Evolutionary conservation across 1,140 invertebrate species (phyloP).

Genomic region (Cryptotermes secundus): DNA sequence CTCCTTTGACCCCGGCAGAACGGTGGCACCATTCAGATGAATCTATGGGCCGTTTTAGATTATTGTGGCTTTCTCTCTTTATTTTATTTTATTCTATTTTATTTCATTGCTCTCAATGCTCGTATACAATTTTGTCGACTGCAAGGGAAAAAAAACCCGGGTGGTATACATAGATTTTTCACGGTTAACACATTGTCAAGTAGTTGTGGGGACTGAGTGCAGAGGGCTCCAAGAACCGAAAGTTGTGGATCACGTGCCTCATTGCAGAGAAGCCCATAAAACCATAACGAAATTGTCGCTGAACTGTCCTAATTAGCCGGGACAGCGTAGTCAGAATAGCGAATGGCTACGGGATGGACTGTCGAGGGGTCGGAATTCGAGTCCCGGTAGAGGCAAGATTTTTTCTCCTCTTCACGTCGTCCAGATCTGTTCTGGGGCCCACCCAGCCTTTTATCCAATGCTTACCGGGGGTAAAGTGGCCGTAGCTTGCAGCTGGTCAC

Average conservation of each 20-base stretch:
- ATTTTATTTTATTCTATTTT: conserved; percentile 21
- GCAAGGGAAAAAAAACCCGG: background rate
- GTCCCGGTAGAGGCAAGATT: no score
- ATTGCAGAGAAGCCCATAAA: background rate
- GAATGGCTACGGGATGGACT: no score
- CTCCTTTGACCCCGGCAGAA: conserved; percentile 28
- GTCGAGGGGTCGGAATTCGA: no score
- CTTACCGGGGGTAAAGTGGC: no score
- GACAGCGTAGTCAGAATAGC: no score
- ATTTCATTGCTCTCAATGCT: background rate
- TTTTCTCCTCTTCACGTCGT: no score
- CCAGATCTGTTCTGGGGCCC: no score
- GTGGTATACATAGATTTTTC: background rate
- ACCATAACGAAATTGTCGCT: background rate
- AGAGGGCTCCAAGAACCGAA: background rate
- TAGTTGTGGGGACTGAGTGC: background rate
- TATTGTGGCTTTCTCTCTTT: conserved; percentile 29
- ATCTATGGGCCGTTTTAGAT: conserved; percentile 33
- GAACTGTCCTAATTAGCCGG: no score
- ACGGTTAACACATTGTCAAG: conserved; percentile 12
- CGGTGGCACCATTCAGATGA: conserved; percentile 31
- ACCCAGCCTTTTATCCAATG: no score
- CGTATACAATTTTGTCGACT: background rate
- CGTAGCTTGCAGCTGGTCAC: no score
- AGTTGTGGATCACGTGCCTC: background rate